Evolutionary conservation across 2,888 invertebrate genomes (phyloP), one percentile per base, ranked within the genome.

Genomic region (Drosophila affinis): DNA sequence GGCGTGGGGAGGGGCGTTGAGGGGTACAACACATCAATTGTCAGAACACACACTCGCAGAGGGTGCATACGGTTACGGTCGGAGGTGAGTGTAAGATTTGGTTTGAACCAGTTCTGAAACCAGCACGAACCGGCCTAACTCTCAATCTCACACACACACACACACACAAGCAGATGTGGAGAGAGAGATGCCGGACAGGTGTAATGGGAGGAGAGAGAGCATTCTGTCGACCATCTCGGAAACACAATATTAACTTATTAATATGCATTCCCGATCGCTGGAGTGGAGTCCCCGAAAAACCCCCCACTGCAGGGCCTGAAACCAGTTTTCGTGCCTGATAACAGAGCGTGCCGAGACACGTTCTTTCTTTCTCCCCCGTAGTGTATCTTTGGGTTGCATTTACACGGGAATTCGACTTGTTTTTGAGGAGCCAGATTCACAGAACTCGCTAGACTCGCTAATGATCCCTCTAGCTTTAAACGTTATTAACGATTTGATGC

Each of bases 101-200:
- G 70, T 62, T 77, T 52, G 14, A 83, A 70, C 75, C 74, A 77
- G 83, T 79, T 60, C 32, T 10, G 2, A 54, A 80, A 77, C 72
- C 59, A 71, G 71, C 65, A 61, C 32, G 9, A 14, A 54, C 51
- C 61, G 62, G 53, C 17, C 34, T 21, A 45, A 48, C 49, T 45
- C 39, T 45, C 29, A 62, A 52, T 17, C 5, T 2, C 32, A 14
- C 24, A 34, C 39, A 39, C 44, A 21, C 54, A 39, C 44, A 34
- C 54, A 34, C 17, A n/a, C 10, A 34, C n/a, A n/a, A 44, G 27
- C 18, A 4, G 12, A 45, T 4, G 4, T 12, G 12, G 12, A 39
- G 39, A 2, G 14, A n/a, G 39, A n/a, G 14, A 39, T 39, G 39
- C 14, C 14, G 57, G 45, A 64, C 32, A 48, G 49, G 32, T 63